These are phyloP conservation scores for Menidia beryllina DNA, from an alignment of 2,113 vertebrate genomes.

Conservation along the genomic window DNA sequence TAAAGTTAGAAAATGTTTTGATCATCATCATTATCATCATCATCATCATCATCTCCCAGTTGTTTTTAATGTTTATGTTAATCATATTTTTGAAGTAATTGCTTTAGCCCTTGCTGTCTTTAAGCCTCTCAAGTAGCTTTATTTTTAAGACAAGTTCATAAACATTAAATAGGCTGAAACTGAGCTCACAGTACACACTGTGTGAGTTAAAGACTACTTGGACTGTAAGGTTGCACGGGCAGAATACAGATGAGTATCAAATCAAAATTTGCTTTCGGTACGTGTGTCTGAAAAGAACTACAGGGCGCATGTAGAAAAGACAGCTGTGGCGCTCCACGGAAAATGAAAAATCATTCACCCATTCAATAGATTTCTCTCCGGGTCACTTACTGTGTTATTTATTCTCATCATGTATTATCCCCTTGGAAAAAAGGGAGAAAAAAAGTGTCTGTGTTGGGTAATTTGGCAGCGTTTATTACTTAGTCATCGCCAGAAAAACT, in stretches of 20 bases:
- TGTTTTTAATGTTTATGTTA: neutral
- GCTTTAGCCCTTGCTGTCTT: conserved; percentile 32
- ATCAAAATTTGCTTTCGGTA: conserved; percentile 41
- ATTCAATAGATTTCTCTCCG: conserved; percentile 31
- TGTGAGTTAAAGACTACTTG: conserved; percentile 50
- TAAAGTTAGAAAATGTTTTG: conserved; percentile 13
- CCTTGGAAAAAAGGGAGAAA: neutral
- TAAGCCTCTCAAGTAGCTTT: conserved; percentile 23
- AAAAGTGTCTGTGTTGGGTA: conserved; percentile 6
- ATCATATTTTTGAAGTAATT: conserved; percentile 21
- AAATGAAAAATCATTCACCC: conserved; percentile 48
- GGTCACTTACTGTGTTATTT: conserved; percentile 40
- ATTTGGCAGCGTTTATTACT: conserved; percentile 30
- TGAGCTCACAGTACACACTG: conserved; percentile 39
- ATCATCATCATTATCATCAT: conserved; percentile 24
- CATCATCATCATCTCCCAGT: conserved; percentile 14
- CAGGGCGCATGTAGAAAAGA: conserved; percentile 30
- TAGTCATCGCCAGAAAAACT: conserved; percentile 44
- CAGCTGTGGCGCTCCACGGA: conserved; percentile 17
- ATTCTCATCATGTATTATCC: conserved; percentile 34
- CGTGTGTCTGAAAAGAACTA: conserved; percentile 43
- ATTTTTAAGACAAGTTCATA: conserved; percentile 40
- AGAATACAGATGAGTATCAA: conserved; percentile 71
- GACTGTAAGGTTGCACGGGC: conserved; percentile 6
- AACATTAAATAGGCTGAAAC: conserved; percentile 60